Evolutionary conservation across 2,797 vertebrate species (phyloP).

Genomic region (Cossypha caffra): DNA sequence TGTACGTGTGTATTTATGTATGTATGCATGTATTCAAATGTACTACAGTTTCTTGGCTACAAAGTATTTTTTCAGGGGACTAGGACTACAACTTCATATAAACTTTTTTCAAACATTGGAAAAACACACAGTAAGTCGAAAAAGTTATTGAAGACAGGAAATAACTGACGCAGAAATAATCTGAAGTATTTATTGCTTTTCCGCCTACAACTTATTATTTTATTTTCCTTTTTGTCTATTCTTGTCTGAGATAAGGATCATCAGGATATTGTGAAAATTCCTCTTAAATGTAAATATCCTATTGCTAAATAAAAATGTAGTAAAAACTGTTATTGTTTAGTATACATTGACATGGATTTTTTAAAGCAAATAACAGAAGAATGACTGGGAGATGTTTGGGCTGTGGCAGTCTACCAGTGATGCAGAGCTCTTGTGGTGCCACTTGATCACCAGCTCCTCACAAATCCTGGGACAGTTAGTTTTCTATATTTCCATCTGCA

Average conservation of each 20-base stretch:
- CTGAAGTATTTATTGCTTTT: neutral
- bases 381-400: neutral
- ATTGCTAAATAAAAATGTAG: neutral
- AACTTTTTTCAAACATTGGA: neutral
- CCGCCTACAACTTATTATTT: rapidly evolving
- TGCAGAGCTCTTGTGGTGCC: neutral
- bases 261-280: neutral
- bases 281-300: neutral
- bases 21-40: neutral
- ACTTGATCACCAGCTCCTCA: neutral
- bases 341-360: neutral
- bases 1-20: rapidly evolving
- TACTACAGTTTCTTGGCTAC: neutral
- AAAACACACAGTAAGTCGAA: neutral
- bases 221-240: neutral
- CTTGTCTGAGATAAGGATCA: neutral
- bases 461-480: neutral
- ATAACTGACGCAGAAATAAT: neutral
- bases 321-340: neutral
- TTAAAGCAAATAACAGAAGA: neutral
- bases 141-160: neutral
- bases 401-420: neutral
- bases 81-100: neutral
- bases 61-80: neutral
- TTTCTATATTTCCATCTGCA: neutral